phyloP scores from a whole-genome alignment of 1,140 invertebrate genomes.

The Aphis gossypii region DNA sequence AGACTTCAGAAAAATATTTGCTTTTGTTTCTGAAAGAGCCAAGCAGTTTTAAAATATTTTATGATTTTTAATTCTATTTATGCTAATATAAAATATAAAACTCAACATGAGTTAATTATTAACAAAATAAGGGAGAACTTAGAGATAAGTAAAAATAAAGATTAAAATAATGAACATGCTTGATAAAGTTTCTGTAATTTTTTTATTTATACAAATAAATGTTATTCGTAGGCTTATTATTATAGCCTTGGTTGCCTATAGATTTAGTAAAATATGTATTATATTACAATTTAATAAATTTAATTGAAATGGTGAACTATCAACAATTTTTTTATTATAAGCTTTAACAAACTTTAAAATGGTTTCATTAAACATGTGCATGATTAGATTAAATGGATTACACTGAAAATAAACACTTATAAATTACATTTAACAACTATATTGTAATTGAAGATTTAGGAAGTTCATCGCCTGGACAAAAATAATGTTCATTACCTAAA shows the following conservation, averaged over 20 bases:
- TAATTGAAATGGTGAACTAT: neutral
- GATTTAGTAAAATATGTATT: neutral
- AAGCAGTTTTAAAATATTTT: neutral
- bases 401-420: neutral
- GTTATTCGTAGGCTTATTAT: neutral
- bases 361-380: neutral
- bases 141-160: neutral
- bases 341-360: neutral
- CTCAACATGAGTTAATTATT: neutral
- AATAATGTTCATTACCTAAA: constrained; percentile 44
- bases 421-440: neutral
- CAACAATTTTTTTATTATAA: neutral
- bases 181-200: neutral
- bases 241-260: neutral
- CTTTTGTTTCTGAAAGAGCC: neutral
- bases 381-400: neutral
- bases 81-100: too few species aligned
- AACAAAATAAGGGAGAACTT: neutral
- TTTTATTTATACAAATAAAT: neutral
- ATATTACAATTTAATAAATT: neutral
- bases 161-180: neutral
- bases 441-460: neutral
- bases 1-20: neutral
- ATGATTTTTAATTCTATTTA: neutral
- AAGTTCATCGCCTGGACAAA: constrained; percentile 46